Conservation (phyloP, 92 coral and sea anemone species). For the Porites divaricata region DNA sequence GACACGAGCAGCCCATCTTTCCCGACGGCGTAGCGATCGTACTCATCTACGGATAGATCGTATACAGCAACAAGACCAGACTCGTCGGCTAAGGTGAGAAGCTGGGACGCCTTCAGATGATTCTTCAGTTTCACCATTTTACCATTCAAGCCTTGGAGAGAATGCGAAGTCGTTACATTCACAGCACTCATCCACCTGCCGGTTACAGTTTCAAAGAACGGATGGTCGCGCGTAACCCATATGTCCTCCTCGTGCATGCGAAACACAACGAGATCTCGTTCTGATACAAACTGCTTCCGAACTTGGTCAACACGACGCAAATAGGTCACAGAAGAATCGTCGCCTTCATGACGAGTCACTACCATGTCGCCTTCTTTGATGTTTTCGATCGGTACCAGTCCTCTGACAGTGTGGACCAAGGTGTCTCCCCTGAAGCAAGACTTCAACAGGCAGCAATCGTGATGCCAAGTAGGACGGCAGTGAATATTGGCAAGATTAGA, state of each 20-base stretch:
- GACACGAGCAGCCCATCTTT: constrained; percentile 82
- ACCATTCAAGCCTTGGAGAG: constrained; percentile 75
- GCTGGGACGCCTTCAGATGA: constrained; percentile 59
- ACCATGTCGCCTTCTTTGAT: constrained; percentile 81
- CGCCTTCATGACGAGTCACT: constrained; percentile 89
- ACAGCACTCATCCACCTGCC: constrained; percentile 77
- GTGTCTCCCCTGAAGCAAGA: constrained; percentile 93
- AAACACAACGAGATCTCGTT: constrained; percentile 68
- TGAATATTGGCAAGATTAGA: constrained; percentile 42
- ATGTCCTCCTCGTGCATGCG: constrained; percentile 71
- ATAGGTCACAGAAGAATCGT: constrained; percentile 66
- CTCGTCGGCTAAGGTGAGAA: constrained; percentile 43
- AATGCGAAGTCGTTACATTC: constrained; percentile 63
- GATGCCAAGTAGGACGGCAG: constrained; percentile 78
- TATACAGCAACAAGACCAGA: constrained; percentile 69
- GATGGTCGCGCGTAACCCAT: constrained; percentile 85
- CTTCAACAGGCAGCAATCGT: constrained; percentile 84
- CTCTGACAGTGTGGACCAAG: constrained; percentile 80
- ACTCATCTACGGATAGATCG: constrained; percentile 82
- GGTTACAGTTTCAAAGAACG: constrained; percentile 66
- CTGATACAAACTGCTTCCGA: constrained; percentile 70
- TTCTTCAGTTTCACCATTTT: constrained; percentile 59
- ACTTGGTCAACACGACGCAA: constrained; percentile 85
- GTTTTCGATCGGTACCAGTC: constrained; percentile 77
- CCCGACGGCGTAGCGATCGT: constrained; percentile 91